phyloP scores from a whole-genome alignment of 2,113 vertebrate species.

The Penelope pileata region DNA sequence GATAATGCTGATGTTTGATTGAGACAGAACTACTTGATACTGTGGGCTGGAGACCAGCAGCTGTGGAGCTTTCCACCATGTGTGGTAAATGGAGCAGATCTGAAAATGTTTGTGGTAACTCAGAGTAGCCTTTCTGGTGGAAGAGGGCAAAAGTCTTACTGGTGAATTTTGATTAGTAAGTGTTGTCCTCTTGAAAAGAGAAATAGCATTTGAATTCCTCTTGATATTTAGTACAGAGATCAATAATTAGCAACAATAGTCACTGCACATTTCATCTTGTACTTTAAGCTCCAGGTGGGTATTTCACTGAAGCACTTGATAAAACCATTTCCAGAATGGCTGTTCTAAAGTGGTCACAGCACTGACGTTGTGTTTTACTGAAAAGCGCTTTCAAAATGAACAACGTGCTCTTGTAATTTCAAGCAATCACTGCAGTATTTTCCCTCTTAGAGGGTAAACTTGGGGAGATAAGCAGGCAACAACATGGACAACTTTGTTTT shows the following conservation, averaged over 20 bases:
- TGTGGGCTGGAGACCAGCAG: slow-evolving; percentile 28
- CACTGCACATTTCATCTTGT: not conserved
- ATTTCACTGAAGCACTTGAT: not conserved
- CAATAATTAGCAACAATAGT: not conserved
- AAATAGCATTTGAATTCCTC: not conserved
- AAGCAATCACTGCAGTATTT: not conserved
- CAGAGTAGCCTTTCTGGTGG: slow-evolving; percentile 26
- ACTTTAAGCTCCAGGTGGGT: not conserved
- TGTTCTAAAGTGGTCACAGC: not conserved
- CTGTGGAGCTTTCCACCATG: not conserved
- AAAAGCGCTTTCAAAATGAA: not conserved
- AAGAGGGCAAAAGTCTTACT: not conserved
- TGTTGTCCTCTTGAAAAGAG: not conserved
- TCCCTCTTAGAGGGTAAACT: not conserved
- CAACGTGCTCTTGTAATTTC: not conserved
- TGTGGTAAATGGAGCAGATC: slow-evolving; percentile 26
- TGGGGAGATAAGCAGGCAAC: not conserved
- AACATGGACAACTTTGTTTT: not conserved
- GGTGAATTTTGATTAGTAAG: not conserved
- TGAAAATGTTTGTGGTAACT: slow-evolving; percentile 20
- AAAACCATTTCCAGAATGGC: not conserved
- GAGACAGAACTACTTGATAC: slow-evolving; percentile 39
- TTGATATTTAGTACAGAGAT: not conserved
- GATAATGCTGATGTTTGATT: slow-evolving; percentile 52
- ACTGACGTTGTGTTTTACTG: not conserved